These are phyloP conservation scores for Lepidocyrtinus sp. DNA, from an alignment of 2,888 invertebrate species.

Conservation along the genomic window DNA sequence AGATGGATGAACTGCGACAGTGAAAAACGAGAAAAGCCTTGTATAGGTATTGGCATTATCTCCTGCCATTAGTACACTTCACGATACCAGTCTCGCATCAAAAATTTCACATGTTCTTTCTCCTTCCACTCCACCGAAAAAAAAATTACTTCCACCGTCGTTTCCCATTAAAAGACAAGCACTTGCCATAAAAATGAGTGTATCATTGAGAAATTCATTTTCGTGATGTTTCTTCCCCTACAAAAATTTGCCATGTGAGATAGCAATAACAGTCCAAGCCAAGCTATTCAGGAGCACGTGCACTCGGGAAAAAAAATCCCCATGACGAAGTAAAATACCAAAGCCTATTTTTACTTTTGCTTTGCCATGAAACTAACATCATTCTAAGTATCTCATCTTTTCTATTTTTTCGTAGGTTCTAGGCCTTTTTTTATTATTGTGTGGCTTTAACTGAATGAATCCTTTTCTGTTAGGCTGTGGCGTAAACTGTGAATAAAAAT, in stretches of 20 bases:
- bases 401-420: neutral
- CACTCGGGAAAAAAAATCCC: neutral
- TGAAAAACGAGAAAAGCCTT: conserved; percentile 6
- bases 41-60: conserved; percentile 3
- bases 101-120: neutral
- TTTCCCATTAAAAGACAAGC: conserved; percentile 16
- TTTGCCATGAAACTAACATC: too few relatives aligned
- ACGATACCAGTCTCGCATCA: neutral
- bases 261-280: conserved; percentile 2
- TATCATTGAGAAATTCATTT: conserved; percentile 14
- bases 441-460: too few relatives aligned
- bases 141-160: neutral
- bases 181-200: neutral
- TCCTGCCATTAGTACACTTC: neutral
- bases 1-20: neutral
- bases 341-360: neutral
- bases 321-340: neutral
- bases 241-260: neutral
- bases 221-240: neutral
- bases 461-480: too few relatives aligned
- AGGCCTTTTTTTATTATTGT: too few relatives aligned
- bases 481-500: too few relatives aligned
- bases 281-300: conserved; percentile 10
- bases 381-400: neutral
- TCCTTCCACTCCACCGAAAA: too few relatives aligned